Conservation (phyloP, 1,140 invertebrate genomes). For the Oreohelix idahoensis region DNA sequence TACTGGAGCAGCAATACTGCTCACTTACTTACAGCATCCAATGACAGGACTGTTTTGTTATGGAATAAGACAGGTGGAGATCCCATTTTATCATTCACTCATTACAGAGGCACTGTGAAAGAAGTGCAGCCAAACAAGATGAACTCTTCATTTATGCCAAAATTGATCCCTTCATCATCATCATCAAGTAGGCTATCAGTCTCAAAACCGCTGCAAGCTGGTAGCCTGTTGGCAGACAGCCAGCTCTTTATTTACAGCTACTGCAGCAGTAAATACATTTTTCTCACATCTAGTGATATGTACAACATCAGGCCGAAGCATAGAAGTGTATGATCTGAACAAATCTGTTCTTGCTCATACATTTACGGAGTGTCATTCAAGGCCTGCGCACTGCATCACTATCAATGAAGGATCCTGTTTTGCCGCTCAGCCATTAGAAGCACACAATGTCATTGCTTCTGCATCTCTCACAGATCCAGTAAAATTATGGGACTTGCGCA, state of each 20-base stretch:
- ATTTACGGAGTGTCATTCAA: conserved; percentile 65
- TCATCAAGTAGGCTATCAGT: conserved; percentile 50
- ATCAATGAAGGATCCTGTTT: conserved; percentile 72
- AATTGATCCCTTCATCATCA: neutral
- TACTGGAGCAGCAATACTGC: conserved; percentile 64
- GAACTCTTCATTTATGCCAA: neutral
- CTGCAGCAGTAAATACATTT: conserved; percentile 71
- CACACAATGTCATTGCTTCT: conserved; percentile 73
- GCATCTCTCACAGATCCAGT: conserved; percentile 70
- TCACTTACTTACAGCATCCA: conserved; percentile 65
- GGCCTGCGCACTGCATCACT: conserved; percentile 65
- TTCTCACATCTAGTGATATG: conserved; percentile 72
- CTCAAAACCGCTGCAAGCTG: conserved; percentile 62
- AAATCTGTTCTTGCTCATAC: conserved; percentile 59
- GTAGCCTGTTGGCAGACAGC: conserved; percentile 62
- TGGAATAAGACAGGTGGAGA: conserved; percentile 62
- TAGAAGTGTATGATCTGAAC: conserved; percentile 73
- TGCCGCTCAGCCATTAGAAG: conserved; percentile 62
- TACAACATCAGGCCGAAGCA: conserved; percentile 68
- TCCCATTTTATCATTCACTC: conserved; percentile 61
- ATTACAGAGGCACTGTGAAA: conserved; percentile 44
- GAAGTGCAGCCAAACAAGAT: neutral
- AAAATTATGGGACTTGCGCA: conserved; percentile 73
- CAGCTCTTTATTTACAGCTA: conserved; percentile 66
- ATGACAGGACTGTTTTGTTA: conserved; percentile 66